phyloP scores from a whole-genome alignment of 2,113 vertebrate genomes.

The Myrmecophaga tridactyla region DNA sequence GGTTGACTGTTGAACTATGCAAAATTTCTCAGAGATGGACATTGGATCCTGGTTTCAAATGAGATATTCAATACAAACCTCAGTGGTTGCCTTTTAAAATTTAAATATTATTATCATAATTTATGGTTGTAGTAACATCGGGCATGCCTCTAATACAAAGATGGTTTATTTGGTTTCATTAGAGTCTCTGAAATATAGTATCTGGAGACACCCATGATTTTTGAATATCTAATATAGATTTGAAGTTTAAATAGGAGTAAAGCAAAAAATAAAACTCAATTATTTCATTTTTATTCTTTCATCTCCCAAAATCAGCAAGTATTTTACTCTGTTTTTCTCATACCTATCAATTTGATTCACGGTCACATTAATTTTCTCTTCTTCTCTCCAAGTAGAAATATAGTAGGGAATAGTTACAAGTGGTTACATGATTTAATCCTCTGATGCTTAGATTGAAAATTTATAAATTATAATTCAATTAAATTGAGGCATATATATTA shows the following conservation, averaged over 20 bases:
- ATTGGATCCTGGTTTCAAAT: not conserved
- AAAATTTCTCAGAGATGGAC: not conserved
- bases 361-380: slow-evolving; percentile 46
- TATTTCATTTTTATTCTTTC: slow-evolving; percentile 18
- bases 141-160: not conserved
- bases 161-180: not conserved
- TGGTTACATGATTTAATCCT: not conserved
- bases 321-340: not conserved
- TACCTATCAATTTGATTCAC: slow-evolving; percentile 24
- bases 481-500: not conserved
- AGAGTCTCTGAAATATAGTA: not conserved
- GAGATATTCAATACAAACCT: not conserved
- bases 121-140: not conserved
- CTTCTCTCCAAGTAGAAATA: slow-evolving; percentile 9
- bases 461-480: not conserved
- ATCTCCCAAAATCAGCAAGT: not conserved
- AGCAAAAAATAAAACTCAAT: slow-evolving; percentile 11
- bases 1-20: not conserved
- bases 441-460: not conserved
- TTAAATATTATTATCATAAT: not conserved
- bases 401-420: not conserved
- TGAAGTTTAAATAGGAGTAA: not conserved
- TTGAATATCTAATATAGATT: not conserved
- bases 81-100: not conserved
- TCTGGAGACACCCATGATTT: not conserved